Base-by-base conservation (phyloP, 2,113 vertebrate genomes). In the Eulemur rufifrons region DNA sequence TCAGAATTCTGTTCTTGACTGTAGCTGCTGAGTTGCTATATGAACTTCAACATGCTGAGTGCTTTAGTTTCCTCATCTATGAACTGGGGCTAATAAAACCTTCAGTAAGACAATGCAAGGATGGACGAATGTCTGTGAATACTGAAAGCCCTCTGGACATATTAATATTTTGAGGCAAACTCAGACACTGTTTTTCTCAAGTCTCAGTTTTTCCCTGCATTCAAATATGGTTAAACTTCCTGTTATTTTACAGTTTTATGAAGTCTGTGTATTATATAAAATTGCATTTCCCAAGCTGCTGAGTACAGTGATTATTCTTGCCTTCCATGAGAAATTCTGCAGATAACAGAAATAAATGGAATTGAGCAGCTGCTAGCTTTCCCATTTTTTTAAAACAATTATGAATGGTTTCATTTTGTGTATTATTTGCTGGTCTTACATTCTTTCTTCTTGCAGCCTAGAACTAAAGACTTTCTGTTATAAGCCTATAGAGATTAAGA, bases 381-480 rank as follows among this genome's bases (percentile, higher is more conserved):
- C 97, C 86, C 86, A 25, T 94, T 95, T 94, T 89, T 86, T 84
- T 1, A 2, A 96, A 97, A 98, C 95, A 98, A 96, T 98, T 94
- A 96, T 71, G 97, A 98, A 98, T 98, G 93, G 86, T 97, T 97
- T 98, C 94, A 89, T 97, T 98, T 96, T 97, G 87, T 96, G 94
- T 96, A 97, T 96, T 97, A 93, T 90, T 86, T 96, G 61, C 95
- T 93, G 82, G 56, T 98, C 92, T 96, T 95, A 96, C 96, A 97
- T 94, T 95, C 95, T 96, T 85, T 87, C 66, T 93, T 85, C 95
- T 96, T 89, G 82, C n/a, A 91, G 81, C 78, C 95, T 91, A 59
- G 52, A 92, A 98, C 77, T 90, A 94, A 98, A 96, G 96, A 42
- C 95, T 97, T 97, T 64, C 95, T 96, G 97, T 96, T 97, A 56